Percentiles rank a stretch among this genome's conserved stretches.
phyloP scores from a whole-genome alignment of 2,797 vertebrate genomes.

The Sphenopsis melanotis region DNA sequence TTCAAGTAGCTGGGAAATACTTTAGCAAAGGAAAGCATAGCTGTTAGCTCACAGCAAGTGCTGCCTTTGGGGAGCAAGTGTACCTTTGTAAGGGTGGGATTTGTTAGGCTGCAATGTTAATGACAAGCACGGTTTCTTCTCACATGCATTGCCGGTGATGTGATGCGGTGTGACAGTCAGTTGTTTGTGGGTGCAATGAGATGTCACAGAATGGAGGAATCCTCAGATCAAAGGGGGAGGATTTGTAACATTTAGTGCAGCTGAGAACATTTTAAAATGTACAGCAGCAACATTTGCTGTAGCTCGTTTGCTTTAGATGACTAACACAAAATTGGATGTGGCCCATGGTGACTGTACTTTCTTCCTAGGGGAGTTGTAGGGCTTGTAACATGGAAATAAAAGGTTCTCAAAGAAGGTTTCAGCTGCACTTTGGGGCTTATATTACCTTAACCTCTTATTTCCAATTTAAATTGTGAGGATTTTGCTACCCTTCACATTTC shows the following conservation, averaged over 20 bases:
- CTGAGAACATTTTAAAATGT: background rate
- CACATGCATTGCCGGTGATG: background rate
- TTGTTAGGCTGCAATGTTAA: background rate
- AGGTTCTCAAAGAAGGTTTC: background rate
- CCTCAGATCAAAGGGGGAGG: background rate
- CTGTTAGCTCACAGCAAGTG: background rate
- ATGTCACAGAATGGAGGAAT: background rate
- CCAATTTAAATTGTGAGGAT: background rate
- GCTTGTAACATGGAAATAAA: background rate
- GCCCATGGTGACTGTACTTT: background rate
- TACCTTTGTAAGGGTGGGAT: background rate
- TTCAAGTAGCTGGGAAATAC: background rate
- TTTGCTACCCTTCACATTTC: background rate
- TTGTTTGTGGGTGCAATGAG: background rate
- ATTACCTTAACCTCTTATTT: background rate
- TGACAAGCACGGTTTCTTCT: background rate
- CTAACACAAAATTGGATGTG: background rate
- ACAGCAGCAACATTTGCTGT: slow-evolving; percentile 14
- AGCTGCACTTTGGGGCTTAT: background rate
- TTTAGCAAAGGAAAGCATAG: background rate
- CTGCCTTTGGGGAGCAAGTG: background rate
- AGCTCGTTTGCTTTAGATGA: slow-evolving; percentile 1
- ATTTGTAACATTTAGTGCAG: background rate
- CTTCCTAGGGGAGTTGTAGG: background rate
- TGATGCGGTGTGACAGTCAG: background rate